Percentiles rank a stretch among this genome's conserved stretches.
These are phyloP conservation scores for Pangasius mekongensis DNA, from an alignment of 2,797 vertebrate species.

Conservation along the genomic window DNA sequence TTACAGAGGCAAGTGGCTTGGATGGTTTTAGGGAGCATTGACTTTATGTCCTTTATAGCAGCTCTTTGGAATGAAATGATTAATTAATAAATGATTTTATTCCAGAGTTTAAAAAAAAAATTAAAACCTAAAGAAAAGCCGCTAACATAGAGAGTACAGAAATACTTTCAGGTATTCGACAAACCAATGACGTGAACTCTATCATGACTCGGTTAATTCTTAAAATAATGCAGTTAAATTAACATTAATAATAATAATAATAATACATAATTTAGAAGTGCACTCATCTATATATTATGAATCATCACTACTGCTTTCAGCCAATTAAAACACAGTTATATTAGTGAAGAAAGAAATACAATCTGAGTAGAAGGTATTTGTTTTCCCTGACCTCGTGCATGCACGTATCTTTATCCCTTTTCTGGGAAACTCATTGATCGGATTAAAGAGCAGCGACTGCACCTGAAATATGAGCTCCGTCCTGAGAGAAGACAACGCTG, in stretches of 20 bases:
- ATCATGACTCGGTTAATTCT: no score
- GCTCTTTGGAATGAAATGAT: neutral
- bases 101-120: no score
- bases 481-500: neutral
- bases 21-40: no score
- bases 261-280: neutral
- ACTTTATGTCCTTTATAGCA: neutral
- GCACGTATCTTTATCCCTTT: neutral
- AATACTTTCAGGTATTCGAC: no score
- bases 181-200: no score
- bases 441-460: neutral
- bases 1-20: neutral
- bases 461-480: neutral
- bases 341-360: neutral
- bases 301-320: neutral
- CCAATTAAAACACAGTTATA: neutral
- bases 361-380: neutral
- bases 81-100: neutral
- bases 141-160: no score
- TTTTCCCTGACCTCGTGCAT: neutral
- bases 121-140: no score
- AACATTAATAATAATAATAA: no score
- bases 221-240: no score
- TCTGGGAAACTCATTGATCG: conserved; percentile 27
- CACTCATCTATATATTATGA: neutral